Evolutionary conservation across 1,140 invertebrate genomes (phyloP), one percentile per base, ranked within the genome.

Genomic region (Psilanteris sp.): DNA sequence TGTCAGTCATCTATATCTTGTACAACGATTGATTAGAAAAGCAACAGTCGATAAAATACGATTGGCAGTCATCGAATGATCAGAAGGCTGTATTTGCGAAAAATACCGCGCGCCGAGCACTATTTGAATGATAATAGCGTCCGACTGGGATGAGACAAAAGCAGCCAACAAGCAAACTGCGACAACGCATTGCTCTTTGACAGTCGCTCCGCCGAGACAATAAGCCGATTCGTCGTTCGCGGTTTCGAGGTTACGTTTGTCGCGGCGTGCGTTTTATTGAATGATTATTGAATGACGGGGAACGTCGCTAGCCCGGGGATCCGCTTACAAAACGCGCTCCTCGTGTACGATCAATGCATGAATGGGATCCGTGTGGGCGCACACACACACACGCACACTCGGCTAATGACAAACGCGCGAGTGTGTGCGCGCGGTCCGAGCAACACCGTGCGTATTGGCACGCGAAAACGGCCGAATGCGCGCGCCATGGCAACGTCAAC

Each of bases 291-390:
- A n/a, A n/a, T n/a, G n/a, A n/a, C n/a, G n/a, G 27, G 16, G 36
- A 5, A 15, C 37, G 57, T 7, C 4, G 48, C 24, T 27, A 46
- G 50, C 68, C 68, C 57, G 68, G 68, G 68, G 32, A 72, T 61
- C 24, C 26, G 48, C 50, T 61, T 41, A 57, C 57, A 31, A 57
- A 46, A 22, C 34, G 13, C 29, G 31, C 10, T 48, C 62, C 46
- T 54, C 61, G 61, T 77, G 44, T 54, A 80, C 87, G 86, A 88
- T 87, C 87, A 83, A 88, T 88, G 85, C 68, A 86, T 86, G 86
- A 88, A 88, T 88, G 87, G 78, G 75, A 8, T 43, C 27, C 39
- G 39, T 59, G 39, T 41, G 34, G 11, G 34, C 34, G 39, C 37
- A 24, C 22, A 26, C 52, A 13, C 62, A 70, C 55, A 27, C 36